A percentile compares a stretch with the other conserved stretches of the same genome.
These are phyloP conservation scores for Gobionotothen gibberifrons DNA, from an alignment of 2,797 vertebrate species.

Conservation along the genomic window DNA sequence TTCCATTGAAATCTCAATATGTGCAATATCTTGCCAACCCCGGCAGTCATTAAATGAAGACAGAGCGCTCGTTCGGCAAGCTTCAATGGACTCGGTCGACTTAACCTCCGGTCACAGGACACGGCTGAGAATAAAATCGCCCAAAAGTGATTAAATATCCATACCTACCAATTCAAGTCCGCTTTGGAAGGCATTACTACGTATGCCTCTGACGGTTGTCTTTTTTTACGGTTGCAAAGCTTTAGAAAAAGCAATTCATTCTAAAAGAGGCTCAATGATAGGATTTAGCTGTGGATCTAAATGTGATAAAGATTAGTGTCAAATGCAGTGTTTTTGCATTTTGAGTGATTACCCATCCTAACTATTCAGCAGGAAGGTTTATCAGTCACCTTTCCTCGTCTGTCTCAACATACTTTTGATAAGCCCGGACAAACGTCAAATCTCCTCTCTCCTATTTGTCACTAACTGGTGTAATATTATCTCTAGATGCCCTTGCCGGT, in stretches of 20 bases:
- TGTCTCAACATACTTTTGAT: slow-evolving; percentile 51
- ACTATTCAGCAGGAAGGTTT: slow-evolving; percentile 24
- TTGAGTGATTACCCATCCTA: slow-evolving; percentile 22
- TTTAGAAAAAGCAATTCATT: slow-evolving; percentile 26
- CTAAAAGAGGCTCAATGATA: background rate
- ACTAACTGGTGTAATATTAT: slow-evolving; percentile 65
- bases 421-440: slow-evolving; percentile 39
- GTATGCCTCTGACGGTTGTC: background rate
- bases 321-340: slow-evolving; percentile 19
- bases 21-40: slow-evolving; percentile 41
- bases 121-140: slow-evolving; percentile 38
- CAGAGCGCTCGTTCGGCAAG: slow-evolving; percentile 46
- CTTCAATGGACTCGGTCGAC: slow-evolving; percentile 53
- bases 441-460: slow-evolving; percentile 61
- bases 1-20: slow-evolving; percentile 52
- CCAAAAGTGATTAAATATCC: slow-evolving; percentile 59
- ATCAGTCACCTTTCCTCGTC: slow-evolving; percentile 55
- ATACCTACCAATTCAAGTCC: slow-evolving; percentile 24
- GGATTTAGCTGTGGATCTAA: background rate
- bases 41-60: slow-evolving; percentile 59
- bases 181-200: slow-evolving; percentile 36
- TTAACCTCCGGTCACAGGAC: slow-evolving; percentile 57
- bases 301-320: slow-evolving; percentile 10
- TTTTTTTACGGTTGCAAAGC: slow-evolving; percentile 12
- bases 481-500: slow-evolving; percentile 47